phyloP scores from a whole-genome alignment of 2,113 vertebrate genomes.

The Albula goreensis region DNA sequence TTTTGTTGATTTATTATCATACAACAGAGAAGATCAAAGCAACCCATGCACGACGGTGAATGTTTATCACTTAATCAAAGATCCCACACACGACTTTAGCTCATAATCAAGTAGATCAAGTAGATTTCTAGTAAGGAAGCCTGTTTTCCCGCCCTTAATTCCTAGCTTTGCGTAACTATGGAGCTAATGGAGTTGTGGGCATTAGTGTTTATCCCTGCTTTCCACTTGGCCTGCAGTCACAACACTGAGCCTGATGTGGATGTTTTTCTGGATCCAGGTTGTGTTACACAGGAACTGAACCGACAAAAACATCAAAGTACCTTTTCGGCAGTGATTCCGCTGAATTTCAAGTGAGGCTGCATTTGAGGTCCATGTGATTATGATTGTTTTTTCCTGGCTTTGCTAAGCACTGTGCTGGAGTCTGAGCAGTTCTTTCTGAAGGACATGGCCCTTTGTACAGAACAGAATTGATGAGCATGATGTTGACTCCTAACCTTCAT shows the following conservation, averaged over 20 bases:
- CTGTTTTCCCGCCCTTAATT: conserved; percentile 29
- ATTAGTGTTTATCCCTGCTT: conserved; percentile 10
- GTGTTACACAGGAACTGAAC: background rate
- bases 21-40: background rate
- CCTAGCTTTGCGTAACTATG: background rate
- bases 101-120: conserved; percentile 31
- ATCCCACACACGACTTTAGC: conserved; percentile 25
- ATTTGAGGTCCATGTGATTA: background rate
- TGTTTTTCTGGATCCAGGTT: background rate
- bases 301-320: conserved; percentile 1
- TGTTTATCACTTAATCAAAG: conserved; percentile 5
- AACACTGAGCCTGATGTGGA: background rate
- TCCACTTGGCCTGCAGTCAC: background rate
- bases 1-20: background rate
- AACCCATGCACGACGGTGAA: background rate
- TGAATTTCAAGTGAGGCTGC: background rate
- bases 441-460: background rate
- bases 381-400: background rate
- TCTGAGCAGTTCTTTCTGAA: background rate
- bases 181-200: background rate
- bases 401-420: background rate
- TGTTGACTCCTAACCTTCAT: background rate
- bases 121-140: conserved; percentile 20
- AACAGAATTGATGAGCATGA: background rate
- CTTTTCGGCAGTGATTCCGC: background rate